These are phyloP conservation scores for Mastacembelus armatus DNA, from an alignment of 2,797 vertebrate genomes.

Conservation along the genomic window DNA sequence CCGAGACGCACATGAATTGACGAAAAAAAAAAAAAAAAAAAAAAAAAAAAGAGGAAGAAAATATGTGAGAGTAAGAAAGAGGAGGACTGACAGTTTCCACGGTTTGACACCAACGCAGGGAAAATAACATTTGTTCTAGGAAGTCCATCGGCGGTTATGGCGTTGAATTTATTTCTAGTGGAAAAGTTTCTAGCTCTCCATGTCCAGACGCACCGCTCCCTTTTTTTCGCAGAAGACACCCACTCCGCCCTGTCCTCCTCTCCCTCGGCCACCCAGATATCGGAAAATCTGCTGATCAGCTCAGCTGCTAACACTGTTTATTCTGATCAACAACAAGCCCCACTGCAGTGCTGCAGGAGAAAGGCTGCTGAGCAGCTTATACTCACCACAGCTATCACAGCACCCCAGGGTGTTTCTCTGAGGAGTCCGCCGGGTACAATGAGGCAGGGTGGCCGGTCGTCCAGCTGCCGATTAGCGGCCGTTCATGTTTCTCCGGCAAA, in stretches of 20 bases:
- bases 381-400: constrained; percentile 76
- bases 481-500: constrained; percentile 77
- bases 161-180: constrained; percentile 80
- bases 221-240: constrained; percentile 66
- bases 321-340: constrained; percentile 68
- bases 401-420: constrained; percentile 34
- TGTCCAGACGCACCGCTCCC: constrained; percentile 80
- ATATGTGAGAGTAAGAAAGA: not conserved
- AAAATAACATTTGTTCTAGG: constrained; percentile 43
- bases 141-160: constrained; percentile 73
- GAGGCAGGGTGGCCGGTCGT: constrained; percentile 63
- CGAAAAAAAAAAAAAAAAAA: constrained; percentile 35
- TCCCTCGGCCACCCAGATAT: constrained; percentile 29
- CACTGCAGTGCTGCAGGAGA: constrained; percentile 82
- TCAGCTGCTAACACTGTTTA: constrained; percentile 50
- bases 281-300: constrained; percentile 15
- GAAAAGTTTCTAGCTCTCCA: constrained; percentile 83
- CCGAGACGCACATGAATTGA: constrained; percentile 36
- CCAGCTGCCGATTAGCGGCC: constrained; percentile 61
- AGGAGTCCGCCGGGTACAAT: constrained; percentile 61
- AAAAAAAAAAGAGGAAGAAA: constrained; percentile 37
- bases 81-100: constrained; percentile 28
- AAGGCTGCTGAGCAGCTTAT: constrained; percentile 68
- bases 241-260: constrained; percentile 47
- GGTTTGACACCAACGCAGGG: constrained; percentile 15